Base-by-base conservation (phyloP, 2,888 invertebrate species). In the Xanthia togata region DNA sequence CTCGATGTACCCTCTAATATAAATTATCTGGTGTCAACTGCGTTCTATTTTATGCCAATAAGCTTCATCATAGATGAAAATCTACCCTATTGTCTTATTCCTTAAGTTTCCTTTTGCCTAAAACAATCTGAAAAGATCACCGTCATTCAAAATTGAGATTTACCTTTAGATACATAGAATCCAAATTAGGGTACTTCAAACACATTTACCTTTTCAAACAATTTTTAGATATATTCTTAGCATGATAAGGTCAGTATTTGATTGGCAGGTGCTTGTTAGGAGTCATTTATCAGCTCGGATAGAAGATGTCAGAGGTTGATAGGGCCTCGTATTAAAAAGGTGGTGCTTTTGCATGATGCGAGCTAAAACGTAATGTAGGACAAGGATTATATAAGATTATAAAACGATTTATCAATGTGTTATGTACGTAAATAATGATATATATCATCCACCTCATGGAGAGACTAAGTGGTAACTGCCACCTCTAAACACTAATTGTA, bases 241-340 rank as follows among this genome's bases (percentile, higher is more conserved):
- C 6, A 4, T 0, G 5, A 65, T 64, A 87, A 82, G 85, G 88
- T 81, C 74, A 82, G 60, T 75, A 86, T 87, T 82, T 62, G 71
- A 65, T 63, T 73, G 78, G 67, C 68, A 53, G 73, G 55, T 64
- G 75, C 72, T 72, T 78, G 76, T 73, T 82, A 78, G 74, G 79
- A 86, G 88, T 91, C 91, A 93, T 95, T 94, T 94, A 94, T 95
- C 95, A 94, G 88, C 82, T 68, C 75, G 93, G 94, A 94, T 94
- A 91, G 92, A 82, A 92, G 92, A 85, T 90, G 93, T 93, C 94
- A 91, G 89, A 87, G 90, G 88, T 86, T 91, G 93, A 92, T 93
- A 93, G 86, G 86, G 83, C 78, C 53, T 81, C 71, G 77, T 85
- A 82, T 88, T 89, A 90, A 91, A 92, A 92, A 92, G 90, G 92